Evolutionary conservation across 2,888 invertebrate species (phyloP), one percentile per base, ranked within the genome.

Genomic region (Andricus quercusramuli): DNA sequence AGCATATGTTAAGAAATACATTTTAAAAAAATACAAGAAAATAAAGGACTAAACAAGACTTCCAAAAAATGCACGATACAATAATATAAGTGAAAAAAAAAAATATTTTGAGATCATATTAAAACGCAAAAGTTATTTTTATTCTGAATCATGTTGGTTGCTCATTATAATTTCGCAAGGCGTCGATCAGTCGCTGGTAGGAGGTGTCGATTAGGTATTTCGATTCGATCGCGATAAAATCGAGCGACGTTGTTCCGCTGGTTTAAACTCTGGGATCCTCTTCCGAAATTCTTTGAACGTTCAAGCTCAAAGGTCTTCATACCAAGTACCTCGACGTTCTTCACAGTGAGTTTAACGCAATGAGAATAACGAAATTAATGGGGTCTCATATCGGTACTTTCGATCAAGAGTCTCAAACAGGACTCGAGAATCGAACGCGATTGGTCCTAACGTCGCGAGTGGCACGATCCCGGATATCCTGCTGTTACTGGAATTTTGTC

Each of bases 191-290:
- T n/a, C 11, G 76, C 37, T 80, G 70, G 78, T 80, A 80, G 79
- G 79, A 83, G 81, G 59, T 80, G 64, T 66, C 79, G 82, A 82
- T 84, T 84, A 81, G 76, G 83, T 84, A 84, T 84, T 83, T 82
- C 81, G 83, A 84, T 84, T 83, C 64, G 81, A 83, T 84, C 81
- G 82, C 81, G 84, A 84, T 84, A 83, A 83, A 80, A 76, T 62
- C 65, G 66, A 78, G 74, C 77, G 51, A n/a, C 74, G 78, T 17
- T 80, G 78, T 80, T 74, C 82, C 74, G 15, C 47, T 22, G 51
- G 51, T 5, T 20, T 32, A 70, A 80, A 80, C 66, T 83, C 68
- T 82, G 84, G 80, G 84, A 83, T 82, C 65, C 66, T 79, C 84
- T 82, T 84, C 78, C 83, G 80, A 84, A 84, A 82, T 79, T 80